Evolutionary conservation across 2,113 vertebrate genomes (phyloP).

Genomic region (Chamaetylas fuelleborni): DNA sequence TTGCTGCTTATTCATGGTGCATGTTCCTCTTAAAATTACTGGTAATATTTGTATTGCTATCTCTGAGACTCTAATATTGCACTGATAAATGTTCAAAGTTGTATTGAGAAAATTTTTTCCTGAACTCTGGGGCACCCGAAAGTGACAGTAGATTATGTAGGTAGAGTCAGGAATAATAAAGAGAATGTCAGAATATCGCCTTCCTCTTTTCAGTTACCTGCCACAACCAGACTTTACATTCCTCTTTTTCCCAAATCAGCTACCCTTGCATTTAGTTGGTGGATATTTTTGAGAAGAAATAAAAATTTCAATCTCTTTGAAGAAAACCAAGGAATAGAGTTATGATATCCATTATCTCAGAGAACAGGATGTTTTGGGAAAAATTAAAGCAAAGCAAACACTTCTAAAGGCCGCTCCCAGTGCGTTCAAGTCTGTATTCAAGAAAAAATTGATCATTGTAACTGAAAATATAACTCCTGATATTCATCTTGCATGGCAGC

Average conservation of each 20-base stretch:
- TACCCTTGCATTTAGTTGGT: neutral
- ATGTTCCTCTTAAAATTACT: neutral
- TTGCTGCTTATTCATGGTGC: conserved; percentile 3
- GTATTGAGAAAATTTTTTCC: neutral
- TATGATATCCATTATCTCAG: neutral
- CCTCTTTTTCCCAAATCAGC: neutral
- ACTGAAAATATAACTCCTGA: neutral
- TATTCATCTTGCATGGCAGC: neutral
- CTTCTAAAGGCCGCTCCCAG: neutral
- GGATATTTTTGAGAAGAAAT: neutral
- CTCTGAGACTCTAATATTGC: neutral
- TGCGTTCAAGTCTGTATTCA: neutral
- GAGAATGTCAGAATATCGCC: neutral
- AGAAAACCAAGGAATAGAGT: neutral
- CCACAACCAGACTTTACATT: neutral
- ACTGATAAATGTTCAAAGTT: neutral
- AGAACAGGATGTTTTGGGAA: neutral
- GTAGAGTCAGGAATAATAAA: neutral
- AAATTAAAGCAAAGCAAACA: neutral
- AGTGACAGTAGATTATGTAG: neutral
- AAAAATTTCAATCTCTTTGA: neutral
- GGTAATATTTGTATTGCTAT: neutral
- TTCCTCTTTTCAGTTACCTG: neutral
- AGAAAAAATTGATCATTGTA: neutral
- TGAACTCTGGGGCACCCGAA: neutral